These are phyloP conservation scores for Sesamia nonagrioides DNA, from an alignment of 1,140 invertebrate species.

Conservation along the genomic window DNA sequence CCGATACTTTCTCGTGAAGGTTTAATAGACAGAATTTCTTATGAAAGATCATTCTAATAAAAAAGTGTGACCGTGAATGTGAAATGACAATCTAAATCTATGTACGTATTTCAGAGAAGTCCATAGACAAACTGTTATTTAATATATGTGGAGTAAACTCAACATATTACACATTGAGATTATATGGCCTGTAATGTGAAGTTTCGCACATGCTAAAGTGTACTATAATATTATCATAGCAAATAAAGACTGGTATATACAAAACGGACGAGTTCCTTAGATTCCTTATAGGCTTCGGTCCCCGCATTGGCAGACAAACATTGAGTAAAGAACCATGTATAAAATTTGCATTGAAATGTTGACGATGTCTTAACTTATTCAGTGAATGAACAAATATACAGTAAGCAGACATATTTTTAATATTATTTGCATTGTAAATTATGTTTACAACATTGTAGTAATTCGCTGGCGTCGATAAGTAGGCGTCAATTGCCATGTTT, in stretches of 20 bases:
- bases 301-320: conserved; percentile 31
- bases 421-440: conserved; percentile 52
- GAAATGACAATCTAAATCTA: neutral
- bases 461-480: conserved; percentile 44
- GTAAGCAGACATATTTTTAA: conserved; percentile 49
- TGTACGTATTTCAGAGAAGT: neutral
- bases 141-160: conserved; percentile 9
- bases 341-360: conserved; percentile 50
- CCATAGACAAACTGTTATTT: conserved; percentile 7
- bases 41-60: no score
- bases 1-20: no score
- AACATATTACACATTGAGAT: neutral
- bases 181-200: conserved; percentile 23
- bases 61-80: neutral
- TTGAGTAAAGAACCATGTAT: conserved; percentile 49
- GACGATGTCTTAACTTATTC: conserved; percentile 48
- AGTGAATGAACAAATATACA: conserved; percentile 36
- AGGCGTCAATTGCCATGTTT: conserved; percentile 53
- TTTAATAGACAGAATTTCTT: no score
- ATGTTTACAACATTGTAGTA: conserved; percentile 46
- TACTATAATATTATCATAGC: conserved; percentile 37
- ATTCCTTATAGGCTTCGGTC: conserved; percentile 34
- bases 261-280: conserved; percentile 39
- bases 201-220: conserved; percentile 36
- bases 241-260: conserved; percentile 23